Evolutionary conservation across 2,888 invertebrate species (phyloP), one percentile per base, ranked within the genome.

Genomic region (Diarsia brunnea): DNA sequence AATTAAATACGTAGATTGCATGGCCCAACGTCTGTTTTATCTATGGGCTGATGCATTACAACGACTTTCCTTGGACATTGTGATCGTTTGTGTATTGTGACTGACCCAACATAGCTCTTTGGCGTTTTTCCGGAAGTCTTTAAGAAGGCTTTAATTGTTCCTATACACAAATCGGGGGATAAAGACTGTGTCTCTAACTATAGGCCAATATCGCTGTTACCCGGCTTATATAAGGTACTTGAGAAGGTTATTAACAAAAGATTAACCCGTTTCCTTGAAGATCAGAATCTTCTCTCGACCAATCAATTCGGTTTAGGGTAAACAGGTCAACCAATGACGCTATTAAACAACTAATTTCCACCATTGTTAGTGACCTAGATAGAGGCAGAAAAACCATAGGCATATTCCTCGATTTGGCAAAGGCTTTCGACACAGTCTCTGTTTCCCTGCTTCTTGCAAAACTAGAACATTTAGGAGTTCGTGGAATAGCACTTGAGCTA

Each of bases 81-180:
- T n/a, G n/a, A n/a, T n/a, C n/a, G n/a, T n/a, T n/a, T n/a, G n/a
- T n/a, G n/a, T n/a, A n/a, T n/a, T n/a, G n/a, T n/a, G n/a, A n/a
- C n/a, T n/a, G n/a, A n/a, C n/a, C n/a, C n/a, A n/a, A n/a, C n/a
- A n/a, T n/a, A n/a, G n/a, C n/a, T n/a, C n/a, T n/a, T n/a, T n/a
- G n/a, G n/a, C n/a, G n/a, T n/a, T n/a, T 61, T 61, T 61, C 61
- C 61, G 10, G 38, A 61, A 11, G 38, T 61, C 21, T 38, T 43
- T 38, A n/a, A 43, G 38, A 38, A 38, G 21, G 21, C 38, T 19
- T 10, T 61, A 19, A 63, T 63, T 5, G 31, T 63, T 43, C 61
- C 61, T 38, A 43, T 43, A 63, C 38, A 61, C 61, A 38, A 61
- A 38, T 38, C 61, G 43, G 43, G 63, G 63, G 61, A 61, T 21